Evolutionary conservation across 1,140 invertebrate species (phyloP).

Genomic region (Nasonia vitripennis): DNA sequence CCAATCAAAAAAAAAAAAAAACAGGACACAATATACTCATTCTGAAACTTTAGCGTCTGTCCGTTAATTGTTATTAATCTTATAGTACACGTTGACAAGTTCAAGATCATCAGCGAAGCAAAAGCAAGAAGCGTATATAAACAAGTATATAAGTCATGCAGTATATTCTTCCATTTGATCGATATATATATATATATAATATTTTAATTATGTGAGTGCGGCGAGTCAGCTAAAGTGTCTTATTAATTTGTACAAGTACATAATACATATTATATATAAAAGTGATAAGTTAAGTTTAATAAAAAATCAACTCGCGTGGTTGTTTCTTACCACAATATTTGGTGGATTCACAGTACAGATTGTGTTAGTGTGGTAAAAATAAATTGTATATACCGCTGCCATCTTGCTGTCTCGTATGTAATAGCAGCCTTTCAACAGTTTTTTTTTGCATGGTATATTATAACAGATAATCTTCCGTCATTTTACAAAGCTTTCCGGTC

Average conservation of each 20-base stretch:
- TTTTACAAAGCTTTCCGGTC: slow-evolving; percentile 5
- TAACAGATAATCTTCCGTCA: slow-evolving; percentile 42
- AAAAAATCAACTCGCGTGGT: slow-evolving; percentile 50
- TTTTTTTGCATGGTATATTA: slow-evolving; percentile 9
- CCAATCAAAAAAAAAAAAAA: neutral
- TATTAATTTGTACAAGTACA: slow-evolving; percentile 52
- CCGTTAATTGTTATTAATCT: neutral
- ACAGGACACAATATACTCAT: neutral
- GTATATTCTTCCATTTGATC: slow-evolving; percentile 29
- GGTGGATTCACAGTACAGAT: slow-evolving; percentile 40
- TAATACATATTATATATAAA: slow-evolving; percentile 51
- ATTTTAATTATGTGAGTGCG: slow-evolving; percentile 57
- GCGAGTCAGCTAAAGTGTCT: slow-evolving; percentile 61
- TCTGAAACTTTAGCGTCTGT: neutral
- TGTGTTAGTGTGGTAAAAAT: slow-evolving; percentile 57
- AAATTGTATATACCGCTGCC: slow-evolving; percentile 67
- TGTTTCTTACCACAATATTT: slow-evolving; percentile 55
- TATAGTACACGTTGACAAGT: neutral
- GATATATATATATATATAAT: neutral
- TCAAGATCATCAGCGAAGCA: slow-evolving; percentile 19
- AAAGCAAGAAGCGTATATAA: neutral
- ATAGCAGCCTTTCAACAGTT: slow-evolving; percentile 38
- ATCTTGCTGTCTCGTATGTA: slow-evolving; percentile 72
- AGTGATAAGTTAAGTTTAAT: slow-evolving; percentile 31
- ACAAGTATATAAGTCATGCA: slow-evolving; percentile 17